These are phyloP conservation scores for Encarsia formosa DNA, from an alignment of 2,888 invertebrate genomes.

Conservation along the genomic window DNA sequence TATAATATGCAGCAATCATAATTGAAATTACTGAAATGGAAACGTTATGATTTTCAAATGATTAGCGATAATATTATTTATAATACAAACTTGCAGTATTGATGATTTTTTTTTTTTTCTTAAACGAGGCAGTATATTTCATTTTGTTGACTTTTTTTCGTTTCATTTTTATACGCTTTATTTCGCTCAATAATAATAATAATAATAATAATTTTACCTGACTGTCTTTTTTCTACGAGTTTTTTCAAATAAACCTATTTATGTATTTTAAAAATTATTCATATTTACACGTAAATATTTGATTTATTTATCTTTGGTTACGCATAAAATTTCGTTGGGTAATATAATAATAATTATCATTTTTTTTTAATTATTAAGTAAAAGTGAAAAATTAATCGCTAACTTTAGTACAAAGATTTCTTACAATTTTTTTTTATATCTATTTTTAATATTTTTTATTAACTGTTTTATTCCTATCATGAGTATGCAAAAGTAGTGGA, in stretches of 20 bases:
- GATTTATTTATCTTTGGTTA: constrained; percentile 3
- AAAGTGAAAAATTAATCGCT: constrained; percentile 22
- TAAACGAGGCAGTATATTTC: constrained; percentile 25
- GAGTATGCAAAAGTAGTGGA: constrained; percentile 18
- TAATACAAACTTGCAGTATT: constrained; percentile 16
- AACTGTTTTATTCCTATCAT: constrained; percentile 1
- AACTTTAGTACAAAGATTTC: constrained; percentile 15
- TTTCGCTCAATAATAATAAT: too few species aligned
- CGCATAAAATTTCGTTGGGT: constrained; percentile 20
- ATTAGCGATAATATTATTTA: constrained; percentile 11
- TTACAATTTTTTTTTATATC: constrained; percentile 6
- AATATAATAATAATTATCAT: constrained; percentile 12
- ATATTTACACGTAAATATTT: constrained; percentile 24
- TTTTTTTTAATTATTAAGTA: constrained; percentile 5
- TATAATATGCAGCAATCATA: too few species aligned
- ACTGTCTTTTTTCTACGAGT: background rate
- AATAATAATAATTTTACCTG: background rate
- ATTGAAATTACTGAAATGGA: too few species aligned
- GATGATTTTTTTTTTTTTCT: constrained; percentile 16
- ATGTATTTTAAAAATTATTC: background rate
- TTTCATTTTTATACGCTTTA: background rate
- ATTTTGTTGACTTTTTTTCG: constrained; percentile 18
- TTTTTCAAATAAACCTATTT: background rate
- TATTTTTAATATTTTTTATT: background rate
- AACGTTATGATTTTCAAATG: constrained; percentile 10